Evolutionary conservation across 1,140 invertebrate species (phyloP).

Genomic region (Drosophila seguyi): DNA sequence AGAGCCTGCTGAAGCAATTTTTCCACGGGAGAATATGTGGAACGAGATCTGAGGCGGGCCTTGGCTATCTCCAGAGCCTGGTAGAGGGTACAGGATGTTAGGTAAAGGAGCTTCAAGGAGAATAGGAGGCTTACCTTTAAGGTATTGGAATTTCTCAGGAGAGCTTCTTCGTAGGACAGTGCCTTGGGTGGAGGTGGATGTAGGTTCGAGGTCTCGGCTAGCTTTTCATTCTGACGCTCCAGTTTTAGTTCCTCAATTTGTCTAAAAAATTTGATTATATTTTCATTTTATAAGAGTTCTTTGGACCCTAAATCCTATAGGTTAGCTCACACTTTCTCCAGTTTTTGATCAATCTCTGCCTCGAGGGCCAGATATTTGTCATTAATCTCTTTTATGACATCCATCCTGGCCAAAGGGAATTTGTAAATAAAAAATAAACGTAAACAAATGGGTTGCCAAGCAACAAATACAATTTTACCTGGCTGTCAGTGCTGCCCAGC

Average conservation of each 20-base stretch:
- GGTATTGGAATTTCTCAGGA: constrained; percentile 71
- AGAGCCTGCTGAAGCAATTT: constrained; percentile 72
- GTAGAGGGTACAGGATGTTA: neutral
- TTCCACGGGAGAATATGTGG: constrained; percentile 80
- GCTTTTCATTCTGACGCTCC: constrained; percentile 59
- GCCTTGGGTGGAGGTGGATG: constrained; percentile 48
- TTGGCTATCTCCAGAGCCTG: constrained; percentile 82
- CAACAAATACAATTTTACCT: constrained; percentile 35
- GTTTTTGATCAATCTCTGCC: constrained; percentile 73
- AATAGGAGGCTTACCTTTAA: constrained; percentile 50
- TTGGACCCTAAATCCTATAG: neutral
- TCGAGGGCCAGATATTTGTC: constrained; percentile 78
- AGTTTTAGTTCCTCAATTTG: constrained; percentile 72
- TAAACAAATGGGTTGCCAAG: constrained; percentile 49
- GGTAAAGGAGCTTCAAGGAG: neutral
- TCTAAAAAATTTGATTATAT: constrained; percentile 42
- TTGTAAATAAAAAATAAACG: constrained; percentile 13
- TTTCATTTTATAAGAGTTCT: neutral
- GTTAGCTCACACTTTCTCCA: constrained; percentile 78
- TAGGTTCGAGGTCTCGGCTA: constrained; percentile 48
- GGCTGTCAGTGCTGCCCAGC: neutral
- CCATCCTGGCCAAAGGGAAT: constrained; percentile 53
- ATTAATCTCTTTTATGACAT: constrained; percentile 81
- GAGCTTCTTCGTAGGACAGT: constrained; percentile 76
- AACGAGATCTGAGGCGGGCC: constrained; percentile 76